Conservation (phyloP, 2,888 invertebrate genomes). For the Subacronicta megacephala region DNA sequence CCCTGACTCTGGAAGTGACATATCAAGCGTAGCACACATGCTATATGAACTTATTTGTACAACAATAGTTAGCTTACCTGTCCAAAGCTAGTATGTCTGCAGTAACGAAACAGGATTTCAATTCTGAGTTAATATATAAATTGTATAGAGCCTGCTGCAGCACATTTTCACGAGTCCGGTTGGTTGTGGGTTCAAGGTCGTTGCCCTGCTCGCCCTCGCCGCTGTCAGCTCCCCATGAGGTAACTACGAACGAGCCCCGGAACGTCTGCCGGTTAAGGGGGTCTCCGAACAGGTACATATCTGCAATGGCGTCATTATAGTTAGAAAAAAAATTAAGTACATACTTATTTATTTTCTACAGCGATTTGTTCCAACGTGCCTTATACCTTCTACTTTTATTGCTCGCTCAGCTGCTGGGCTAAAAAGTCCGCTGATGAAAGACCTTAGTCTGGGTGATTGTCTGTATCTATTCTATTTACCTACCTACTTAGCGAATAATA, state of each 20-base stretch:
- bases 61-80: slow-evolving; percentile 89
- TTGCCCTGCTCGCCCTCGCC: slow-evolving; percentile 89
- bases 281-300: slow-evolving; percentile 92
- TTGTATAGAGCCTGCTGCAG: slow-evolving; percentile 94
- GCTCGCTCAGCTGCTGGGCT: too few relatives aligned
- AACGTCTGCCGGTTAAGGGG: slow-evolving; percentile 94
- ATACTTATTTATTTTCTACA: too few relatives aligned
- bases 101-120: slow-evolving; percentile 93
- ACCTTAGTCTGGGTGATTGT: too few relatives aligned
- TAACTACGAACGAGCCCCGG: slow-evolving; percentile 94
- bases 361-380: too few relatives aligned
- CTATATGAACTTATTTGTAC: too few relatives aligned
- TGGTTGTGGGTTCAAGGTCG: slow-evolving; percentile 91
- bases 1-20: too few relatives aligned
- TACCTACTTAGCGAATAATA: too few relatives aligned
- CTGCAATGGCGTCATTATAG: slow-evolving; percentile 82
- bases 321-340: too few relatives aligned
- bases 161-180: slow-evolving; percentile 92
- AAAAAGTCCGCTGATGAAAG: too few relatives aligned
- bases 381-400: too few relatives aligned
- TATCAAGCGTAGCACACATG: too few relatives aligned
- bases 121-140: slow-evolving; percentile 92
- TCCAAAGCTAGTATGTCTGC: slow-evolving; percentile 96
- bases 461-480: too few relatives aligned
- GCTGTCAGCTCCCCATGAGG: slow-evolving; percentile 92